Evolutionary conservation across 2,797 vertebrate species (phyloP), one percentile per base, ranked within the genome.

Genomic region (Mus minutoides): DNA sequence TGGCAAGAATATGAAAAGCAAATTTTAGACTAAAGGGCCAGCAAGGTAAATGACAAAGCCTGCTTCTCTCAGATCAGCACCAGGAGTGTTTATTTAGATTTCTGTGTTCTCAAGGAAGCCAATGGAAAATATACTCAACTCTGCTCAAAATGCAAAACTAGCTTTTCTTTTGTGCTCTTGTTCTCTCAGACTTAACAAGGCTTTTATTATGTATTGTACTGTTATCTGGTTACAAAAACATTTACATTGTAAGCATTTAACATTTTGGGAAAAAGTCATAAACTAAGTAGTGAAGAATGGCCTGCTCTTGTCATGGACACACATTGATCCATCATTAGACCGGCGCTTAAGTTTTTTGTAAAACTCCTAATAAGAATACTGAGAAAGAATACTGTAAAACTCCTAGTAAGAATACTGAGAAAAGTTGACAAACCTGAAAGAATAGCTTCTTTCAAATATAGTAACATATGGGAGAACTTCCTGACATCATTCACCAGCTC

Each of bases 401-500:
- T 92, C 93, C 62, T 79, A 96, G 40, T 90, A 95, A 96, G 71
- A 90, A 92, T 69, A 77, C 88, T 84, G 64, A 97, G 95, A 97
- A 97, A 98, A 97, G 91, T 29, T 92, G 75, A 98, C 99, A 71
- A 97, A 99, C 99, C 99, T 97, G 99, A 99, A 98, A 99, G 98
- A 98, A 99, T 99, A 49, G 99, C 99, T 97, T 99, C 99, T 98
- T 99, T 99, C 96, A 99, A 99, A 92, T 99, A 99, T 0, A 99
- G 98, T 22, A 99, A 99, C 96, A 99, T 99, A 37, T 99, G 99
- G 8, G 99, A 99, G 98, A 99, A 99, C 98, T 98, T 99, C 93
- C 99, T 99, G 97, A 99, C 99, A 29, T 99, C 99, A 0, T 99
- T 99, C 98, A 99, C 99, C 97, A 99, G 98, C 97, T 99, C 99